These are phyloP conservation scores for Oligia strigilis DNA, from an alignment of 2,888 invertebrate genomes.

Conservation along the genomic window DNA sequence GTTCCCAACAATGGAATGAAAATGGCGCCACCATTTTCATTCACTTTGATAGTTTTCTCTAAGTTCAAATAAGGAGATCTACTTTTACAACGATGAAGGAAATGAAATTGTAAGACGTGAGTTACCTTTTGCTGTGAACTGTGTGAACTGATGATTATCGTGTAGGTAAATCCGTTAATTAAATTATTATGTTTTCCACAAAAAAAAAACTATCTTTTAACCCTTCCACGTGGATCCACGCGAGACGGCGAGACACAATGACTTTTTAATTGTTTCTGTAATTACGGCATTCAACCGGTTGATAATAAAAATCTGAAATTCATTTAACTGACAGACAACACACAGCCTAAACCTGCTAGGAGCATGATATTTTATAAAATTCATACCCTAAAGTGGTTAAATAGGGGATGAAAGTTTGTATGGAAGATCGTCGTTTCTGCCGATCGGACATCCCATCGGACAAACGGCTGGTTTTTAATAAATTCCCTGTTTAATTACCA, in stretches of 20 bases:
- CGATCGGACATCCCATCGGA: neutral
- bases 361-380: neutral
- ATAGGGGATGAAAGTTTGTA: neutral
- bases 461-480: neutral
- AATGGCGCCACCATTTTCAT: neutral
- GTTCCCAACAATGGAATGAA: neutral
- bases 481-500: conserved; percentile 7
- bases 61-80: neutral
- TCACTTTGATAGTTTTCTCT: neutral
- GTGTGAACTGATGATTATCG: neutral
- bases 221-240: neutral
- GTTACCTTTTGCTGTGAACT: neutral
- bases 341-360: neutral
- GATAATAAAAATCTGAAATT: neutral
- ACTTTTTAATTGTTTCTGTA: no score
- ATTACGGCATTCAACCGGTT: no score
- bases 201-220: neutral
- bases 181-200: neutral
- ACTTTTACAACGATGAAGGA: neutral
- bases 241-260: no score
- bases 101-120: neutral
- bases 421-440: neutral
- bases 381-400: no score
- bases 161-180: neutral
- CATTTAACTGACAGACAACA: no score